Conservation (phyloP, 1,140 invertebrate species). For the Ectropis grisescens region DNA sequence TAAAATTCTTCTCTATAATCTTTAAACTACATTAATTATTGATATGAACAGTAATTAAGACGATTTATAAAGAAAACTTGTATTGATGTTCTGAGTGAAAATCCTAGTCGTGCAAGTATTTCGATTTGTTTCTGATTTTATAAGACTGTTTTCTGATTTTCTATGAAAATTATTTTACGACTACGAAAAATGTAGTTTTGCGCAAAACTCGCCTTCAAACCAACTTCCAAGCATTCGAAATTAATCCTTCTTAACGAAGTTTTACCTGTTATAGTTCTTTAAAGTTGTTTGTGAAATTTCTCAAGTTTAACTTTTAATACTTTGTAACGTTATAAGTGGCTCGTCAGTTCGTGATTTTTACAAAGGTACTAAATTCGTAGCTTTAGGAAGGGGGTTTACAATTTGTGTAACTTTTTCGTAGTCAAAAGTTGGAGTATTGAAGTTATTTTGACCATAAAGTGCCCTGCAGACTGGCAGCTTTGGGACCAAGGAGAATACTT, state of each 20-base stretch:
- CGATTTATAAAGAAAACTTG: conserved; percentile 15
- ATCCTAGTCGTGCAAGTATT: conserved; percentile 29
- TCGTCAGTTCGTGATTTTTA: too few species aligned
- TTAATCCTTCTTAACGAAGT: too few species aligned
- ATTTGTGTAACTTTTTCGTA: conserved; percentile 11
- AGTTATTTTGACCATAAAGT: background rate
- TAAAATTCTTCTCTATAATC: too few species aligned
- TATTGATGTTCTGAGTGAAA: conserved; percentile 13
- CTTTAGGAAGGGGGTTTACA: too few species aligned
- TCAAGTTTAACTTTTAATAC: too few species aligned
- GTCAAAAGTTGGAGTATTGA: conserved; percentile 17
- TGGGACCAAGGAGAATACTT: too few species aligned
- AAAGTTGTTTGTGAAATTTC: too few species aligned
- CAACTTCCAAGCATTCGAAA: too few species aligned
- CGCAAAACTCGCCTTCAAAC: background rate
- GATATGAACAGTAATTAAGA: conserved; percentile 8
- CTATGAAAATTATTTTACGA: conserved; percentile 13
- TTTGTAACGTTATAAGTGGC: too few species aligned
- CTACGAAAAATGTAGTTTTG: conserved; percentile 8
- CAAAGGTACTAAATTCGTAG: too few species aligned
- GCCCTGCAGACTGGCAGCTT: too few species aligned
- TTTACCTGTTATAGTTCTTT: too few species aligned
- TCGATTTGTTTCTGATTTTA: conserved; percentile 17
- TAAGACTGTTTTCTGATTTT: conserved; percentile 27
- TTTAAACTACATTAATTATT: conserved; percentile 4